Conservation (phyloP, 1,140 invertebrate species). For the Aphis craccivora region DNA sequence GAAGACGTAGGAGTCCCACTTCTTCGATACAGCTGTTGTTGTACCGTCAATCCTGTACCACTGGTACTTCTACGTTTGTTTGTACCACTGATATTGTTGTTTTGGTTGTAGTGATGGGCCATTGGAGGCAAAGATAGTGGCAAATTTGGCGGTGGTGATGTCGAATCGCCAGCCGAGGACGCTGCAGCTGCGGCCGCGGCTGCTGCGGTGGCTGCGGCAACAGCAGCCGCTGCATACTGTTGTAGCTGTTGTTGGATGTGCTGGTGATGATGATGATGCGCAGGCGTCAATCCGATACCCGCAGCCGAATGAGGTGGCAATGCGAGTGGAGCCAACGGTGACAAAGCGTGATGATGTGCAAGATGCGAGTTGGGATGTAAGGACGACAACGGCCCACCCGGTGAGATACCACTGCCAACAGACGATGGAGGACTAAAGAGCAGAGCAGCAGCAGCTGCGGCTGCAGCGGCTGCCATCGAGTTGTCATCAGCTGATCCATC, state of each 20-base stretch:
- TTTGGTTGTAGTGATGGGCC: slow-evolving; percentile 9
- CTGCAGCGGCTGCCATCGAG: slow-evolving; percentile 30
- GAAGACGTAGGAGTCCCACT: slow-evolving; percentile 24
- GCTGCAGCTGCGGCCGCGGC: slow-evolving; percentile 11
- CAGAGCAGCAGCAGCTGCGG: slow-evolving; percentile 30
- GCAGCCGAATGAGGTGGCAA: slow-evolving; percentile 18
- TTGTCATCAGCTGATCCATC: slow-evolving; percentile 14
- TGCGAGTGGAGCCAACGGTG: slow-evolving; percentile 14
- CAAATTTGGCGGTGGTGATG: slow-evolving; percentile 2
- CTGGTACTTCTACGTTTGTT: slow-evolving; percentile 26
- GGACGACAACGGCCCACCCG: background rate
- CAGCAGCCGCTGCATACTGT: slow-evolving; percentile 41
- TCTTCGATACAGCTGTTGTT: slow-evolving; percentile 27
- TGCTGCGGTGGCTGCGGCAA: slow-evolving; percentile 30
- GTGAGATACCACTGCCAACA: background rate
- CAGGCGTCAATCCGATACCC: background rate
- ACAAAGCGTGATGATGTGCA: slow-evolving; percentile 20
- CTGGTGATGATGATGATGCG: slow-evolving; percentile 47
- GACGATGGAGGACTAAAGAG: slow-evolving; percentile 20
- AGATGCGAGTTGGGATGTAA: slow-evolving; percentile 34
- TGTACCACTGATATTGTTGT: background rate
- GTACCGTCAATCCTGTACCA: background rate
- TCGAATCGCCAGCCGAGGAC: background rate
- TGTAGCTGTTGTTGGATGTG: slow-evolving; percentile 45
- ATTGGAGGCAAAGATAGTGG: slow-evolving; percentile 8